Base-by-base conservation (phyloP, 1,140 invertebrate genomes). In the Pemphigus obesinymphae region DNA sequence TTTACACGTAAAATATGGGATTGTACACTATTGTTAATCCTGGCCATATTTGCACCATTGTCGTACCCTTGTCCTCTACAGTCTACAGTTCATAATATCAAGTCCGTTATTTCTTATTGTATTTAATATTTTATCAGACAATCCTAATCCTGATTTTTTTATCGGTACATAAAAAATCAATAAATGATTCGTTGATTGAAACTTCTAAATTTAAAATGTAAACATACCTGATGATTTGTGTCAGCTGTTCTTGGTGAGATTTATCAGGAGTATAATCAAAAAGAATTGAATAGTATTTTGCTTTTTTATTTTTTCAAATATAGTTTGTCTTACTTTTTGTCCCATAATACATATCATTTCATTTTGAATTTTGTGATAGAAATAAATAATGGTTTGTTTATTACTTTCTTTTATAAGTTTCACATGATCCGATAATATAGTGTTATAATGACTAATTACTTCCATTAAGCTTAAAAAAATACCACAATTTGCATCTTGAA, bases 201-300 rank as follows among this genome's bases (percentile, higher is more conserved):
- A 53, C n/a, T 20, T 53, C 50, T n/a, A 17, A 17, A 53, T 53
- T 53, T n/a, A 20, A 53, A 53, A 53, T 53, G 17, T 20, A 5
- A 20, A 63, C 29, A 63, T 63, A 63, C 26, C 58, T 29, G 31
- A 63, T 63, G 13, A 15, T 34, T 63, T 63, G 58, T 29, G 58
- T 15, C 29, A 63, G 29, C 43, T 85, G 84, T 72, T 83, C 82
- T 40, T 70, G 78, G 23, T 82, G 53, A 34, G 73, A 26, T n/a
- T 76, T 63, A 81, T 85, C 84, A 31, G 58, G 58, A 31, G 58
- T 63, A 31, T 26, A 63, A 63, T 63, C 58, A 15, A 63, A 63
- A 17, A 63, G 15, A 31, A 63, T 63, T 31, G 11, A 63, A 17
- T 15, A 63, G 31, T 63, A 63, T 63, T 63, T 63, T 17, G 4